Evolutionary conservation across 2,113 vertebrate genomes (phyloP).

Genomic region (Sebastes schlegelii): DNA sequence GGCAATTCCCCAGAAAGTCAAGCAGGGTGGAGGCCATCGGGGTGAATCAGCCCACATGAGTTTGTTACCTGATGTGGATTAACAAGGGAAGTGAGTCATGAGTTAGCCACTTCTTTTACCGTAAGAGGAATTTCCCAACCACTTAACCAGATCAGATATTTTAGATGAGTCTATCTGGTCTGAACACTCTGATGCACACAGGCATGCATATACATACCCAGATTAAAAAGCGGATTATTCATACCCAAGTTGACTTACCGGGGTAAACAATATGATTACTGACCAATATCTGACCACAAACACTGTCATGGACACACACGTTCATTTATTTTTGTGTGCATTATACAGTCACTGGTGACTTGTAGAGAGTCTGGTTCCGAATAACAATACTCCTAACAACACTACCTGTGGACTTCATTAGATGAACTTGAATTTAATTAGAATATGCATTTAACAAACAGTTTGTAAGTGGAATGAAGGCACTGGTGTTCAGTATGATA

Average conservation of each 20-base stretch:
- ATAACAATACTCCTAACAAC: too few relatives aligned
- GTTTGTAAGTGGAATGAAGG: background rate
- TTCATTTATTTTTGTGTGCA: background rate
- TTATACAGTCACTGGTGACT: background rate
- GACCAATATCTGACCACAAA: background rate
- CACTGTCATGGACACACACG: background rate
- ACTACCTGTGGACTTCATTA: too few relatives aligned
- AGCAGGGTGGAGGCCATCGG: slow-evolving; percentile 42
- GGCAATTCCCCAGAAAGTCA: slow-evolving; percentile 55
- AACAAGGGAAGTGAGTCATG: slow-evolving; percentile 48
- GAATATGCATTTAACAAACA: background rate
- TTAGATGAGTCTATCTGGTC: slow-evolving; percentile 34
- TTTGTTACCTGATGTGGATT: slow-evolving; percentile 66
- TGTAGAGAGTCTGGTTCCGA: background rate
- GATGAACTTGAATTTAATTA: background rate
- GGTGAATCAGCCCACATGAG: slow-evolving; percentile 33
- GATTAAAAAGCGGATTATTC: background rate
- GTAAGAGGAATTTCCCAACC: slow-evolving; percentile 67
- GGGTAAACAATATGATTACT: background rate
- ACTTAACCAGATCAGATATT: slow-evolving; percentile 45
- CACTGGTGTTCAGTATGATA: background rate
- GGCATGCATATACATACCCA: background rate
- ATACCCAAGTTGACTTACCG: background rate
- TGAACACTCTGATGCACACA: background rate
- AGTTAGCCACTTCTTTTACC: background rate